Evolutionary conservation across 1,140 invertebrate species (phyloP), one percentile per base, ranked within the genome.

Genomic region (Trichonephila clavata): DNA sequence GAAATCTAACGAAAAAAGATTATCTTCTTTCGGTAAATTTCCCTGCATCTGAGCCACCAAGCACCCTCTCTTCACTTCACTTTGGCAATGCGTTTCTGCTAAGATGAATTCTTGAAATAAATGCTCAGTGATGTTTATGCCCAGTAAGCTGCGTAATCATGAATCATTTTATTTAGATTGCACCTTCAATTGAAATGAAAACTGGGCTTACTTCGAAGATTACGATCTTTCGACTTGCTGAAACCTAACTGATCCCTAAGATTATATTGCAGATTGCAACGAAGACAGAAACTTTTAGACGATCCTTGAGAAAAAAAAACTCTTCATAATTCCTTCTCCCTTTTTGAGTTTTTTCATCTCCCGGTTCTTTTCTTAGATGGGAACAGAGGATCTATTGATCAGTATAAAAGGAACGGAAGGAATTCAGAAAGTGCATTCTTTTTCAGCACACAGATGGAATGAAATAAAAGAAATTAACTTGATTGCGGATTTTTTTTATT

Each of bases 91-190:
- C 32, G 14, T 18, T 77, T 77, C 71, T 77, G 71, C 71, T 18
- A 20, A 77, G 32, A 77, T 32, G 71, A 77, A 77, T 77, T 39
- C 71, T 77, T 77, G 71, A 77, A 77, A 77, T 77, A 77, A 77
- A 77, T 77, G 71, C 71, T 32, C 18, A 20, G 24, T 39, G 71
- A 77, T 27, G 71, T 77, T 77, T 77, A 77, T 77, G 71, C 71
- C 27, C 71, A 32, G 71, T 77, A 77, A 77, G 71, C 71, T 77
- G 71, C 71, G 71, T 77, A 77, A 77, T 77, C 71, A 32, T 77
- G 71, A 77, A 77, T 77, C 71, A 77, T 77, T 77, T 77, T 77
- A 77, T 77, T 77, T 77, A 77, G 71, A 77, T 77, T 77, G 71
- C 71, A 77, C 71, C 71, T 77, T 39, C 27, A 77, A 77, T 32